phyloP scores from a whole-genome alignment of 2,797 vertebrate genomes.

The Bryconaethiops microstoma region DNA sequence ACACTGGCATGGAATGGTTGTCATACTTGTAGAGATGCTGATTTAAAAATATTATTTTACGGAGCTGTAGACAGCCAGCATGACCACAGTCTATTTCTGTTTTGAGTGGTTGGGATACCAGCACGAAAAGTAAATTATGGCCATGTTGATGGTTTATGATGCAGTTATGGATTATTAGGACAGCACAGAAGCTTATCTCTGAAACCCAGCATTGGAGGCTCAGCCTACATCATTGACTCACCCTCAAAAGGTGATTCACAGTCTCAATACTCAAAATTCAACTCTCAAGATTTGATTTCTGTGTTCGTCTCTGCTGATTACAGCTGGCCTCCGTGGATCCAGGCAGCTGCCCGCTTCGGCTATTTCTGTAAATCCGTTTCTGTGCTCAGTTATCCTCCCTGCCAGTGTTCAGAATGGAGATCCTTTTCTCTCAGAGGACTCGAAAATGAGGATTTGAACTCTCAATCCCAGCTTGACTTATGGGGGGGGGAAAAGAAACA shows the following conservation, averaged over 20 bases:
- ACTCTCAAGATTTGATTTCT: not conserved
- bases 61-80: too few relatives aligned
- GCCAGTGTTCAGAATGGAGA: not conserved
- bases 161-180: not conserved
- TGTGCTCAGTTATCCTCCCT: not conserved
- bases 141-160: not conserved
- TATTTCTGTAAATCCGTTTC: slow-evolving; percentile 7
- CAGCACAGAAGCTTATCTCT: not conserved
- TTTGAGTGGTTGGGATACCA: too few relatives aligned
- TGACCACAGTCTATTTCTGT: too few relatives aligned
- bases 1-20: too few relatives aligned
- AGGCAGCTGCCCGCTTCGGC: not conserved
- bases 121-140: too few relatives aligned
- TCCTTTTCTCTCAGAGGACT: slow-evolving; percentile 15
- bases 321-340: not conserved
- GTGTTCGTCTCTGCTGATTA: not conserved
- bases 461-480: slow-evolving; percentile 17
- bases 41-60: too few relatives aligned
- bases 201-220: not conserved
- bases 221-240: slow-evolving; percentile 8
- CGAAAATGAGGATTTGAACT: slow-evolving; percentile 19
- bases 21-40: too few relatives aligned
- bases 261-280: not conserved
- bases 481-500: not conserved
- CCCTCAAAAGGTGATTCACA: slow-evolving; percentile 10